Evolutionary conservation across 2,113 vertebrate genomes (phyloP).

Genomic region (Proteles cristata): DNA sequence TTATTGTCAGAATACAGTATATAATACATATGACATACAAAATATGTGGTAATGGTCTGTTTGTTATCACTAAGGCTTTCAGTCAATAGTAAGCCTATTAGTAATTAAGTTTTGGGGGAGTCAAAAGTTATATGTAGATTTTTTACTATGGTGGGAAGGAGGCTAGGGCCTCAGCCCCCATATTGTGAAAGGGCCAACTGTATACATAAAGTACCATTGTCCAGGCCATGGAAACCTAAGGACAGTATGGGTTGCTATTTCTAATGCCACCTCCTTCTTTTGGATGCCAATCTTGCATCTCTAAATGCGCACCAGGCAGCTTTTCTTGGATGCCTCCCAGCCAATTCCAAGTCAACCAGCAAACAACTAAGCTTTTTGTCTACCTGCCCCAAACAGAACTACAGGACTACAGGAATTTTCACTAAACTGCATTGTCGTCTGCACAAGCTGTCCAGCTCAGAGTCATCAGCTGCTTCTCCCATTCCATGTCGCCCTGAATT

Average conservation of each 20-base stretch:
- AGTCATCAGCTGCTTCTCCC: neutral
- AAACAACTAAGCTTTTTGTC: neutral
- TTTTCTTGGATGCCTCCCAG: neutral
- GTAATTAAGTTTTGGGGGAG: neutral
- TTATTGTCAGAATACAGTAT: neutral
- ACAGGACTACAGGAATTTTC: neutral
- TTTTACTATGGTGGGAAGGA: neutral
- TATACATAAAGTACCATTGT: neutral
- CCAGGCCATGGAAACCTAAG: neutral
- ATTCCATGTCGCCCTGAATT: neutral
- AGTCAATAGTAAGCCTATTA: neutral
- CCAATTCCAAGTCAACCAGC: neutral
- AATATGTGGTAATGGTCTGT: neutral
- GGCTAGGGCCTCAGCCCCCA: neutral
- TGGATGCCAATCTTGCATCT: neutral
- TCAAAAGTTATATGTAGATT: neutral
- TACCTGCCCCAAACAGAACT: neutral
- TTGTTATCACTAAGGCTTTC: neutral
- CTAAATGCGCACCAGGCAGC: neutral
- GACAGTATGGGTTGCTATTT: neutral
- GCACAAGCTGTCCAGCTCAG: neutral
- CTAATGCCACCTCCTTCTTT: neutral
- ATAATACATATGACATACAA: neutral
- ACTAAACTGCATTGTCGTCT: neutral
- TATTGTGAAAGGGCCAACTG: neutral